These are phyloP conservation scores for Phaetusa simplex DNA, from an alignment of 2,113 vertebrate species.

Conservation along the genomic window DNA sequence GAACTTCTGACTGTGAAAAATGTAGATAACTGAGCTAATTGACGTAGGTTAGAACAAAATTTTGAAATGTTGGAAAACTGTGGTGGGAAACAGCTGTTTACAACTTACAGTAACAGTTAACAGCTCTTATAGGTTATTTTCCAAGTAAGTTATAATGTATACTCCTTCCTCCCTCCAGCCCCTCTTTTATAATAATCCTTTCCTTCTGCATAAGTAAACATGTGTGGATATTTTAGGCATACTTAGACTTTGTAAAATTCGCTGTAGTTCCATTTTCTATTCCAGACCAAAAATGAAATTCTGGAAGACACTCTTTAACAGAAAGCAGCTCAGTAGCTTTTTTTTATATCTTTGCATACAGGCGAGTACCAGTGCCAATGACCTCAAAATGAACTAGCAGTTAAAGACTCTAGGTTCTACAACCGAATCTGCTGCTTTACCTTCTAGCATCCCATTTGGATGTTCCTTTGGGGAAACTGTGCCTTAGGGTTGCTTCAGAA, in stretches of 20 bases:
- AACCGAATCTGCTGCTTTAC: not conserved
- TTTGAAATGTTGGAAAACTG: not conserved
- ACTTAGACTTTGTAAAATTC: not conserved
- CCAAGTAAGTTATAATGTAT: not conserved
- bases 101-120: too few relatives aligned
- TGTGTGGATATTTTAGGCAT: not conserved
- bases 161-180: accelerated
- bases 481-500: not conserved
- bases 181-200: not conserved
- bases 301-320: not conserved
- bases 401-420: not conserved
- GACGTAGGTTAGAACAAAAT: not conserved
- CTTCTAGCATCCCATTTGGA: not conserved
- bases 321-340: not conserved
- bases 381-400: not conserved
- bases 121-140: not conserved
- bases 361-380: not conserved
- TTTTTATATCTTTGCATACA: not conserved
- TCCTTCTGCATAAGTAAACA: not conserved
- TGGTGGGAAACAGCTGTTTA: not conserved
- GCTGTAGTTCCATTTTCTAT: not conserved
- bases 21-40: not conserved
- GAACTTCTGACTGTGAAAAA: not conserved
- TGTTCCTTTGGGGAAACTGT: not conserved
- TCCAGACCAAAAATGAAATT: not conserved